Conservation (phyloP, 2,888 invertebrate species). For the Sthenelais limicola region DNA sequence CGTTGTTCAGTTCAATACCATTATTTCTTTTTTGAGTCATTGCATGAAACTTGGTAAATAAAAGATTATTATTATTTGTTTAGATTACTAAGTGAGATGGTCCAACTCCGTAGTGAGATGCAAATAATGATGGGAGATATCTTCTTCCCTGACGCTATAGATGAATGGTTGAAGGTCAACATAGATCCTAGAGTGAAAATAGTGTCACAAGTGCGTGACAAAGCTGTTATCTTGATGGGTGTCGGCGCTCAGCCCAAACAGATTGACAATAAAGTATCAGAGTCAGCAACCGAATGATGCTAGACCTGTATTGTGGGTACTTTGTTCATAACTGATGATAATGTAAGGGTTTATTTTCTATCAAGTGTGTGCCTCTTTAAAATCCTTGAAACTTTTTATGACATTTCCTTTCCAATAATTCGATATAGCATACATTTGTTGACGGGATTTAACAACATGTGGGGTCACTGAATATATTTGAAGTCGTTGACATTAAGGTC, state of each 20-base stretch:
- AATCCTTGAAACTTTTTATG: no score
- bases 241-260: conserved; percentile 3
- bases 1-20: no score
- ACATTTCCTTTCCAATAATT: no score
- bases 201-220: not conserved
- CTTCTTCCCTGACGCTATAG: conserved; percentile 47
- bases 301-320: no score
- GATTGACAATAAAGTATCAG: conserved; percentile 8
- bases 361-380: no score
- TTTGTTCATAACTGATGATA: no score
- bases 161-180: conserved; percentile 48
- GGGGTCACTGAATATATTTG: no score
- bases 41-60: not conserved
- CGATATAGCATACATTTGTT: no score
- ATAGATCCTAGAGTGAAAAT: conserved; percentile 33
- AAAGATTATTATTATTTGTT: not conserved
- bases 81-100: conserved; percentile 42
- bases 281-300: no score
- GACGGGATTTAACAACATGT: no score
- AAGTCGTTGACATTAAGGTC: no score
- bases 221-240: not conserved
- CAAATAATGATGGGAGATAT: conserved; percentile 36
- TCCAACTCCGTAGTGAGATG: conserved; percentile 37
- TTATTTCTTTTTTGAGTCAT: not conserved
- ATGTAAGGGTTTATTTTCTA: no score